Evolutionary conservation across 1,140 invertebrate genomes (phyloP).

Genomic region (Ceratosolen solmsi): DNA sequence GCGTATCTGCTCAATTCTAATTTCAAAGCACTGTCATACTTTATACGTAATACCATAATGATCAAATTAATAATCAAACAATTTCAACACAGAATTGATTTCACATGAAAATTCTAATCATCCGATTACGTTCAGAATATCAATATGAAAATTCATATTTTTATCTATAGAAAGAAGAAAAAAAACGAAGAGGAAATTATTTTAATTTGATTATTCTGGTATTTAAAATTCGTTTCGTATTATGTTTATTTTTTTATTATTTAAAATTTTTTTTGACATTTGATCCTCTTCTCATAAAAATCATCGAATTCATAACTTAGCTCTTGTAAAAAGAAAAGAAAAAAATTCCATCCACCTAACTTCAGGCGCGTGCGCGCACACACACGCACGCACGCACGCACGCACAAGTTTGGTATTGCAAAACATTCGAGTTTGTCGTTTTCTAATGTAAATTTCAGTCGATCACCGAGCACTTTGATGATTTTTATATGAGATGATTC

Average conservation of each 20-base stretch:
- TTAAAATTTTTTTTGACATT: slow-evolving; percentile 29
- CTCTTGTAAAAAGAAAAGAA: slow-evolving; percentile 19
- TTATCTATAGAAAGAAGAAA: neutral
- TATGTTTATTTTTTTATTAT: slow-evolving; percentile 29
- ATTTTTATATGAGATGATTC: slow-evolving; percentile 45
- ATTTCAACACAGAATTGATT: neutral
- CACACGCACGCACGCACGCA: slow-evolving; percentile 9
- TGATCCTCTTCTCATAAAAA: slow-evolving; percentile 39
- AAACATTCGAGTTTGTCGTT: neutral
- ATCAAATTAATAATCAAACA: slow-evolving; percentile 22
- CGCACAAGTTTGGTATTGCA: neutral
- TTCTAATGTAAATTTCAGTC: slow-evolving; percentile 18
- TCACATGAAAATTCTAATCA: neutral
- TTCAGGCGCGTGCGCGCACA: slow-evolving; percentile 8
- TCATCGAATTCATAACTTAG: neutral
- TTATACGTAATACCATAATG: slow-evolving; percentile 20
- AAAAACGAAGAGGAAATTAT: neutral
- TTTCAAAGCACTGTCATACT: slow-evolving; percentile 36
- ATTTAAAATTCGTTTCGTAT: slow-evolving; percentile 28
- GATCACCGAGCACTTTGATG: slow-evolving; percentile 20
- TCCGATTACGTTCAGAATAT: neutral
- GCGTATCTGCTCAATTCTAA: slow-evolving; percentile 41
- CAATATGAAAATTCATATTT: neutral
- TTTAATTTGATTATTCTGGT: slow-evolving; percentile 24
- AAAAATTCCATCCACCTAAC: no score